Evolutionary conservation across 2,888 invertebrate species (phyloP).

Genomic region (Drosophila greeni): DNA sequence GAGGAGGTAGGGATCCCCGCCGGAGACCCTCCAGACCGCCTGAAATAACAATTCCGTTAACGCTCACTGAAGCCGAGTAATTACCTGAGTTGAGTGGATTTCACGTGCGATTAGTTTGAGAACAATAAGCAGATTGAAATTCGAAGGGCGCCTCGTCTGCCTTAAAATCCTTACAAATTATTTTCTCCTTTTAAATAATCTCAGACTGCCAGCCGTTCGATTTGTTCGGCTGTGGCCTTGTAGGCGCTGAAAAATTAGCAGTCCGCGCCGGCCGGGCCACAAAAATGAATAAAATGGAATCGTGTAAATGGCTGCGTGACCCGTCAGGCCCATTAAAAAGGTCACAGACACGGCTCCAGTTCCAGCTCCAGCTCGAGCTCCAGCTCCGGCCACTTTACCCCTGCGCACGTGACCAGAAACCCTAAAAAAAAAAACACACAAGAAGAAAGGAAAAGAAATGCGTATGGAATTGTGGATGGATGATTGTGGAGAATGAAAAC

Average conservation of each 20-base stretch:
- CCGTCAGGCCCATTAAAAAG: constrained; percentile 65
- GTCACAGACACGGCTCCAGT: constrained; percentile 52
- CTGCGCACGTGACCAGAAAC: constrained; percentile 64
- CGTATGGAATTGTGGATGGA: constrained; percentile 18
- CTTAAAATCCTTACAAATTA: constrained; percentile 22
- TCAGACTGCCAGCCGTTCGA: not conserved
- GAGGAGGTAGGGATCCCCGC: not conserved
- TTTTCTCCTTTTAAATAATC: constrained; percentile 10
- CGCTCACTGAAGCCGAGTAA: constrained; percentile 11
- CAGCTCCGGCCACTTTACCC: constrained; percentile 48
- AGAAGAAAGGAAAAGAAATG: not conserved
- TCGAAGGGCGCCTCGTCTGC: not conserved
- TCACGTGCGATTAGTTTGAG: constrained; percentile 24
- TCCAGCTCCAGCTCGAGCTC: constrained; percentile 19
- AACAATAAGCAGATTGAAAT: constrained; percentile 17
- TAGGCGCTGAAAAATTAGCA: constrained; percentile 55
- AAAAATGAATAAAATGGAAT: constrained; percentile 48
- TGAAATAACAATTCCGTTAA: constrained; percentile 7
- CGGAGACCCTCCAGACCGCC: not conserved
- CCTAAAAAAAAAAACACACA: constrained; percentile 24
- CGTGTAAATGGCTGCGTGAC: constrained; percentile 63
- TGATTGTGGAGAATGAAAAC: constrained; percentile 34
- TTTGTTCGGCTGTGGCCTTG: constrained; percentile 16
- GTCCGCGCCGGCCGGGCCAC: constrained; percentile 35
- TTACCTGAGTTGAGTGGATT: constrained; percentile 22